A percentile compares a stretch with the other conserved stretches of the same genome.
phyloP scores from a whole-genome alignment of 2,888 invertebrate species.

The Diaperis boleti region DNA sequence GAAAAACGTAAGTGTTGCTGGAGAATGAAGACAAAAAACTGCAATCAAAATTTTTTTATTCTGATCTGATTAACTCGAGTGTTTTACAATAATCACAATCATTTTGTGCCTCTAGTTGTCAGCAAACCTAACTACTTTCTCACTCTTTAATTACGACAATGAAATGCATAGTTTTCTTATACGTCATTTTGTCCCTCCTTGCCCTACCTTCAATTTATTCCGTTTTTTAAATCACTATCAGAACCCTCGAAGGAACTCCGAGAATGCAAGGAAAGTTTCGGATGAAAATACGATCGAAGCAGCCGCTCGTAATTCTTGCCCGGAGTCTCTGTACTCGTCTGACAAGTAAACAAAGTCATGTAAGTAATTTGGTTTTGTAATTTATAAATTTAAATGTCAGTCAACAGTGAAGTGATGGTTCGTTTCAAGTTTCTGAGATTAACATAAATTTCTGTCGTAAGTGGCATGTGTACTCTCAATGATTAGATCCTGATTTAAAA shows the following conservation, averaged over 20 bases:
- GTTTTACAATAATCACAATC: no score
- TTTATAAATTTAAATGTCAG: conserved; percentile 57
- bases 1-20: no score
- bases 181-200: no score
- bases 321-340: conserved; percentile 31
- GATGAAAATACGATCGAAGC: conserved; percentile 18
- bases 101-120: no score
- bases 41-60: no score
- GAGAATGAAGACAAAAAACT: no score
- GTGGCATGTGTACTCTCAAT: conserved; percentile 27
- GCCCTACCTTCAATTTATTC: no score
- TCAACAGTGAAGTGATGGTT: conserved; percentile 48
- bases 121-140: no score
- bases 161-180: no score
- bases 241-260: neutral
- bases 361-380: conserved; percentile 55
- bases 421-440: conserved; percentile 49
- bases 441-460: conserved; percentile 51
- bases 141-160: no score
- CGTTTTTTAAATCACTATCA: conserved; percentile 6
- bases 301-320: conserved; percentile 26
- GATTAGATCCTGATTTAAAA: conserved; percentile 9
- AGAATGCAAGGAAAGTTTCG: conserved; percentile 12
- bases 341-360: conserved; percentile 45
- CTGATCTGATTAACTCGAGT: no score